Evolutionary conservation across 1,140 invertebrate species (phyloP), one percentile per base, ranked within the genome.

Genomic region (Micrasema minimum): DNA sequence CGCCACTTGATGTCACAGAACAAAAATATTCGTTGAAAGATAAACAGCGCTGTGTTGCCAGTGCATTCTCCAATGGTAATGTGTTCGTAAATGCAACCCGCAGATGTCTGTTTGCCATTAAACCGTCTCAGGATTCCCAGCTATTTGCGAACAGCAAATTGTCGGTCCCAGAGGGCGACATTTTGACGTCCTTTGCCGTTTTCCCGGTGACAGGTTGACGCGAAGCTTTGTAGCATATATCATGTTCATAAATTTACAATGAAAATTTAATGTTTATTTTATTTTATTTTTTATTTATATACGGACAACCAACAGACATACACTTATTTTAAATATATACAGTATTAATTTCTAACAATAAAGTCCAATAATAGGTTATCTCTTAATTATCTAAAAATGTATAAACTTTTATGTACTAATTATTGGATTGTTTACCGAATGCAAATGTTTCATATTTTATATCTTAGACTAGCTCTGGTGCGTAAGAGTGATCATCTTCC

Each of bases 51-150:
- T 1, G 16, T 41, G 50, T 31, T 53, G 38, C 11, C 16, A 48
- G 50, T 43, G 57, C 16, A 46, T 46, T 64, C 59, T 12, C 31
- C 18, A 7, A 38, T 41, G 23, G 14, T 43, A 55, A 51, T 51
- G 50, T 66, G 45, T 55, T 67, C 65, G 37, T 11, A 55, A 51
- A 67, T 43, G 65, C 65, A 41, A 67, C 65, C 65, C 65, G 65
- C 65, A 67, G 65, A 55, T 67, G 65, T 55, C 64, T 37, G 16
- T 38, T 46, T 35, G 31, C 20, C 62, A n/a, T 41, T 31, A n/a
- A 18, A 26, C 50, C 64, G 50, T 37, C 48, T 38, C 31, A 38
- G 38, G 38, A 59, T 59, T 35, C 55, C 38, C 37, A 16, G 55
- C 51, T 22, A 38, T 38, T 38, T 59, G 55, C 37, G 55, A 59